Conservation (phyloP, 2,888 invertebrate genomes). For the Argynnis bischoffii region DNA sequence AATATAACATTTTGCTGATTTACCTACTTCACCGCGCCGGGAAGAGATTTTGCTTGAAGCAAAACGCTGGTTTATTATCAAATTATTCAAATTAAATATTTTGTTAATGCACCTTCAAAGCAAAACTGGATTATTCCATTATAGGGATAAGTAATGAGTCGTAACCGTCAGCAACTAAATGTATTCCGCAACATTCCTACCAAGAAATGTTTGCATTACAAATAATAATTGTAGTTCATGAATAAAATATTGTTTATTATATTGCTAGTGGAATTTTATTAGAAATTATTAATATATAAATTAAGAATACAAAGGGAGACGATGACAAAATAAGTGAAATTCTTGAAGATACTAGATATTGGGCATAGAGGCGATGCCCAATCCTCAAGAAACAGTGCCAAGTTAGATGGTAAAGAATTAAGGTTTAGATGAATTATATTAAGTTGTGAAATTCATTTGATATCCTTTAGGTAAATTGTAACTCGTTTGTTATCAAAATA, state of each 20-base stretch:
- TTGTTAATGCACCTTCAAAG: slow-evolving; percentile 1
- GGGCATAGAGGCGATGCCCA: too few relatives aligned
- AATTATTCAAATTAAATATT: slow-evolving; percentile 37
- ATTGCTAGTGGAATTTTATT: neutral
- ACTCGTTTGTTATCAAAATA: neutral
- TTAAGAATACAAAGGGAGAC: slow-evolving; percentile 4
- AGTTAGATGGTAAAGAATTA: too few relatives aligned
- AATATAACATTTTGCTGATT: slow-evolving; percentile 55
- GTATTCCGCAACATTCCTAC: slow-evolving; percentile 18
- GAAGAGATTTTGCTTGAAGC: slow-evolving; percentile 48
- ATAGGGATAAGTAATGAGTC: slow-evolving; percentile 21
- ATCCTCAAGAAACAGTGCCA: too few relatives aligned
- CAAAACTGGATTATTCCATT: slow-evolving; percentile 16
- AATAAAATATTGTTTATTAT: slow-evolving; percentile 18
- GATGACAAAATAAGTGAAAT: neutral
- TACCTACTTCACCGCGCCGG: slow-evolving; percentile 52
- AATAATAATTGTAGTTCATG: slow-evolving; percentile 15
- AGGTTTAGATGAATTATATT: too few relatives aligned
- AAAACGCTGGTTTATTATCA: slow-evolving; percentile 38
- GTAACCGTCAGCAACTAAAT: slow-evolving; percentile 11
- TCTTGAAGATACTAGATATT: neutral
- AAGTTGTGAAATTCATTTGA: too few relatives aligned
- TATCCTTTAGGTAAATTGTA: too few relatives aligned
- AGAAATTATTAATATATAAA: slow-evolving; percentile 20
- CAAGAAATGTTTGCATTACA: slow-evolving; percentile 4